These are phyloP conservation scores for Heliconius himera DNA, from an alignment of 1,140 invertebrate genomes.

Conservation along the genomic window DNA sequence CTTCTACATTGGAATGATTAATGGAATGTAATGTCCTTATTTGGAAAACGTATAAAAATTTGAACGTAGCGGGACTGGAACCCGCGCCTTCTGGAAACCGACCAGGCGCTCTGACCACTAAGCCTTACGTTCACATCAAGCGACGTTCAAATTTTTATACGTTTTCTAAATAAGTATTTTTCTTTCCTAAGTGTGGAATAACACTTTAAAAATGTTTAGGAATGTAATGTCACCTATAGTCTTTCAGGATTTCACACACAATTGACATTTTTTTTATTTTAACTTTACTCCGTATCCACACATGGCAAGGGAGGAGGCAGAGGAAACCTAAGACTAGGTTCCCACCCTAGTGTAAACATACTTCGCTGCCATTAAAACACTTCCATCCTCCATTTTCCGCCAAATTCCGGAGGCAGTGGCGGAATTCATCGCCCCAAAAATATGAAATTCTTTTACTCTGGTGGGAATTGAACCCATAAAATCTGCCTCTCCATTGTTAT, in stretches of 20 bases:
- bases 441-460: too few relatives aligned
- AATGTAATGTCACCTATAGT: background rate
- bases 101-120: too few relatives aligned
- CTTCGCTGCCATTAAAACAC: background rate
- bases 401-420: background rate
- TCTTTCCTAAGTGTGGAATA: too few relatives aligned
- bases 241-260: background rate
- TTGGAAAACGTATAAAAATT: too few relatives aligned
- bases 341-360: background rate
- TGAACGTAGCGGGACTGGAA: too few relatives aligned
- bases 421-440: background rate
- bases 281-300: background rate
- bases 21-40: background rate
- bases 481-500: too few relatives aligned
- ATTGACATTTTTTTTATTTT: background rate
- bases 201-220: too few relatives aligned
- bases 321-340: background rate
- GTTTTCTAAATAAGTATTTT: too few relatives aligned
- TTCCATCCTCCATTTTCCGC: background rate
- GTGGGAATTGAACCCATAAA: too few relatives aligned
- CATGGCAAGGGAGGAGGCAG: background rate
- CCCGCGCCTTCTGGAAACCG: too few relatives aligned
- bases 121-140: too few relatives aligned
- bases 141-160: too few relatives aligned
- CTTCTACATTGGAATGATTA: background rate